Evolutionary conservation across 2,888 invertebrate species (phyloP), one percentile per base, ranked within the genome.

Genomic region (Andrena flavipes): DNA sequence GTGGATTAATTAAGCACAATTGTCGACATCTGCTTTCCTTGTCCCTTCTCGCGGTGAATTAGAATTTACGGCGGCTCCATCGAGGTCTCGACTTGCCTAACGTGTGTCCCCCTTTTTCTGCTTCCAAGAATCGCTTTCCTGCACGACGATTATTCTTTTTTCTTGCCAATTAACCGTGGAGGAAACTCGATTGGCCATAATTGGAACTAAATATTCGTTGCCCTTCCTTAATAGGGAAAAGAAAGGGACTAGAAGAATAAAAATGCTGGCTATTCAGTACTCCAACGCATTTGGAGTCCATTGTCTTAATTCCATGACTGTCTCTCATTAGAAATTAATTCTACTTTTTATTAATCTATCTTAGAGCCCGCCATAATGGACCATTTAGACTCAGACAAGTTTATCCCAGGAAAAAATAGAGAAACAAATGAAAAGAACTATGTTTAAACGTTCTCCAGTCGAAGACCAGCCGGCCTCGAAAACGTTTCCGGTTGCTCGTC

Each of bases 1-100:
- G 56, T 56, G 86, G 86, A 91, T 91, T 89, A 90, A 91, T 91
- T 90, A 91, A 90, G 74, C 83, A 79, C 88, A 91, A 91, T 91
- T 91, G 91, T 87, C 87, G 82, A 88, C 90, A 86, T 90, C 89
- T 88, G 88, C 86, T 87, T 86, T 86, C 87, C 87, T 87, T 76
- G 80, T 80, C 76, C 75, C 79, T 69, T 79, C 84, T 88, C 79
- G 56, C 84, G 64, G 70, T 83, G 86, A 91, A 91, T 91, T 91
- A 88, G 88, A 87, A 91, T 90, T 91, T 90, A 91, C 89, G 84
- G 84, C 84, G 49, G 23, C 56, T 63, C 59, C 59, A 80, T 83
- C 80, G 85, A 83, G 72, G 76, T 67, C 84, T 63, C 65, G 69
- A 64, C 78, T 74, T 30, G 70, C 69, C 54, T 72, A 71, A 63